Evolutionary conservation across 37 sponge, comb jelly and placozoan species (phyloP).

Genomic region (Ephydatia muelleri): DNA sequence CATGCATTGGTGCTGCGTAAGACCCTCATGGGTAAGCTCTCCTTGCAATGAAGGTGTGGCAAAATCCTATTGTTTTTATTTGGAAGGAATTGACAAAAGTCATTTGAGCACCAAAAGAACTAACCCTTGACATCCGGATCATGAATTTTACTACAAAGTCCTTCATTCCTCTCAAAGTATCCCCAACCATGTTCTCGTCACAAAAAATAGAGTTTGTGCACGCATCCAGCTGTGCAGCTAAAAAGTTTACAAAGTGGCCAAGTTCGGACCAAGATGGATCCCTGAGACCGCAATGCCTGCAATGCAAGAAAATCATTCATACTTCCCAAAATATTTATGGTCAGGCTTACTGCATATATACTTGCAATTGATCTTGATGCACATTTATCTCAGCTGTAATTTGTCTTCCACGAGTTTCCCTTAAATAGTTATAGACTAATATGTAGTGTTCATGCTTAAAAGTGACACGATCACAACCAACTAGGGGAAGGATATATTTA

Average conservation of each 20-base stretch:
- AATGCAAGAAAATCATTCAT: background rate
- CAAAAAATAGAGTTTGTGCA: slow-evolving; percentile 72
- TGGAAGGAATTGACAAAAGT: background rate
- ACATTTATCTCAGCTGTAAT: too few relatives aligned
- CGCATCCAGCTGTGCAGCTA: slow-evolving; percentile 73
- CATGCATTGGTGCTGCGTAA: background rate
- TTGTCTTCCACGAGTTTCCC: too few relatives aligned
- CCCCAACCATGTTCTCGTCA: slow-evolving; percentile 40
- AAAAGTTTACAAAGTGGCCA: slow-evolving; percentile 79
- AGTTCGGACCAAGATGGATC: slow-evolving; percentile 91
- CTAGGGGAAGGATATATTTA: too few relatives aligned
- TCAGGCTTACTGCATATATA: too few relatives aligned
- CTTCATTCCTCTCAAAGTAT: slow-evolving; percentile 47
- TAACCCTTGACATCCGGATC: slow-evolving; percentile 82
- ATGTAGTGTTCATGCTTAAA: too few relatives aligned
- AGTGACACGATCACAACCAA: too few relatives aligned
- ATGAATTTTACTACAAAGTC: slow-evolving; percentile 89
- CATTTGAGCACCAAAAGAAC: background rate
- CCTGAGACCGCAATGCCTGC: slow-evolving; percentile 53
- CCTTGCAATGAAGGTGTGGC: slow-evolving; percentile 62
- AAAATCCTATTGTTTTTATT: slow-evolving; percentile 57
- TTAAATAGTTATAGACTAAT: too few relatives aligned
- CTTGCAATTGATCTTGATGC: too few relatives aligned
- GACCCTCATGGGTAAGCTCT: background rate
- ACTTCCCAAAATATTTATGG: too few relatives aligned